These are phyloP conservation scores for Pelochelys cantorii DNA, from an alignment of 2,797 vertebrate genomes.

Conservation along the genomic window DNA sequence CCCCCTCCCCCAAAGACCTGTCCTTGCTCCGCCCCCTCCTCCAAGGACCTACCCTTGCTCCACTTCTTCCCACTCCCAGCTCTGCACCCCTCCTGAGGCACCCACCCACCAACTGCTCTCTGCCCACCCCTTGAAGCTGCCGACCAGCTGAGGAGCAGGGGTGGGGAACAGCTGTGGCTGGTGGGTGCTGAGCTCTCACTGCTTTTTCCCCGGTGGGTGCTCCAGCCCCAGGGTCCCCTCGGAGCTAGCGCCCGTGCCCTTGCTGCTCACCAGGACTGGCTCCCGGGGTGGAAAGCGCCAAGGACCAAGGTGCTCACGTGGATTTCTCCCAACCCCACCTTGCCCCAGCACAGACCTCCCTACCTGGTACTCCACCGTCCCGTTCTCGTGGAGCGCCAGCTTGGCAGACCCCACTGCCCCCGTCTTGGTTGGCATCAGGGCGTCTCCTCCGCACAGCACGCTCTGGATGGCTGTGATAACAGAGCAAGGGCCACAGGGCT, in stretches of 20 bases:
- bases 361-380: constrained; percentile 94
- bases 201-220: too few species aligned
- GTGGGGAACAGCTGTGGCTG: too few species aligned
- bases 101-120: too few species aligned
- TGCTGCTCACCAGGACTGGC: neutral
- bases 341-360: neutral
- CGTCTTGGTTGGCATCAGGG: constrained; percentile 89
- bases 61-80: too few species aligned
- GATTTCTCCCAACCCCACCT: neutral
- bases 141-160: too few species aligned
- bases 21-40: too few species aligned
- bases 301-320: neutral
- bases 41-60: too few species aligned
- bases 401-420: constrained; percentile 93
- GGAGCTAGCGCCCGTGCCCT: neutral
- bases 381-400: constrained; percentile 90
- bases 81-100: too few species aligned
- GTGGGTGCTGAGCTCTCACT: too few species aligned
- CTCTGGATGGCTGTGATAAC: constrained; percentile 89
- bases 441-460: constrained; percentile 92
- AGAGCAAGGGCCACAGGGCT: neutral
- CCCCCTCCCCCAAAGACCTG: too few species aligned
- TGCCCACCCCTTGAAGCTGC: too few species aligned
- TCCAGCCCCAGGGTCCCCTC: too few species aligned
- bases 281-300: neutral